Evolutionary conservation across 2,888 invertebrate genomes (phyloP).

Genomic region (Zaprionus bogoriensis): DNA sequence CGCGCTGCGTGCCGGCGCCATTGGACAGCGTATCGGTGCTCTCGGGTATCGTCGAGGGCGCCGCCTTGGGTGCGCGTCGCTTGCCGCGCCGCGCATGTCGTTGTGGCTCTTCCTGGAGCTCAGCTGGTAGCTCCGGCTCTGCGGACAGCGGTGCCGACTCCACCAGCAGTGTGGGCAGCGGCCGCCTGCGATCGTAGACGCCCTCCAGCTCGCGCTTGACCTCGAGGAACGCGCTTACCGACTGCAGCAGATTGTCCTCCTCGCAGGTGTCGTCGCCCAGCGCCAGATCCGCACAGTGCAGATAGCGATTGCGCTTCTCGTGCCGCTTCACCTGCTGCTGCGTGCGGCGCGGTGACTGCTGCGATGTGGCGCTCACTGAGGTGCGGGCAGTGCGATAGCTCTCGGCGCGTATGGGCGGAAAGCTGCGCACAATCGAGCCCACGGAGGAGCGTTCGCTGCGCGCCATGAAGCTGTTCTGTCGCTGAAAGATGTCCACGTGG

Average conservation of each 20-base stretch:
- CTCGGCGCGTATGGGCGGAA: constrained; percentile 77
- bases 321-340: constrained; percentile 32
- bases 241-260: constrained; percentile 81
- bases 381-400: constrained; percentile 55
- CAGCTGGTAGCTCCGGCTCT: neutral
- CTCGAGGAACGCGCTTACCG: constrained; percentile 80
- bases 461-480: constrained; percentile 78
- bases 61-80: constrained; percentile 55
- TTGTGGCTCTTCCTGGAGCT: constrained; percentile 7
- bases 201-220: constrained; percentile 80
- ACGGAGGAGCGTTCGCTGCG: constrained; percentile 79
- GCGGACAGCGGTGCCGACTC: neutral
- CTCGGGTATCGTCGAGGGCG: constrained; percentile 68
- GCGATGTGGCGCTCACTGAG: constrained; percentile 39
- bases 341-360: constrained; percentile 41
- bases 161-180: constrained; percentile 32
- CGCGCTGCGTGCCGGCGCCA: constrained; percentile 14
- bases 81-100: constrained; percentile 46
- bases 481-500: constrained; percentile 76
- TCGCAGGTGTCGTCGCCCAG: constrained; percentile 71
- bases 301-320: constrained; percentile 67
- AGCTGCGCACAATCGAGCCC: constrained; percentile 78
- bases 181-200: constrained; percentile 32
- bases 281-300: constrained; percentile 80
- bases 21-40: constrained; percentile 54